These are phyloP conservation scores for Epirrhoe alternata DNA, from an alignment of 2,888 invertebrate species.

Conservation along the genomic window DNA sequence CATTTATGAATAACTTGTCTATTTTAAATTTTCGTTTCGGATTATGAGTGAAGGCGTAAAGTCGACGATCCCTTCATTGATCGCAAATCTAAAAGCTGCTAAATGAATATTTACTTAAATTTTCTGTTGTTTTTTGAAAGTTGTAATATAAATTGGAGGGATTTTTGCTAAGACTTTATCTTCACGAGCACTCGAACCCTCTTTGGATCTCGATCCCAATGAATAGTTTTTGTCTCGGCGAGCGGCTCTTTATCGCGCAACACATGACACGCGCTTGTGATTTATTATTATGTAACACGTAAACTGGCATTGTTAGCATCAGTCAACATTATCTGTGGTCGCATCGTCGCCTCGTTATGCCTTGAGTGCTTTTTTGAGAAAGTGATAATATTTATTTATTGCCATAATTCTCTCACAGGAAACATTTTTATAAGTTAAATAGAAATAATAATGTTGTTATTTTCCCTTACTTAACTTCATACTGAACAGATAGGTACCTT, in stretches of 20 bases:
- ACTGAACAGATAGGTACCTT: background rate
- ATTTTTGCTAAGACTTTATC: conserved; percentile 43
- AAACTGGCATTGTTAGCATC: conserved; percentile 39
- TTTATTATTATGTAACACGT: conserved; percentile 44
- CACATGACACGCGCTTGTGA: conserved; percentile 41
- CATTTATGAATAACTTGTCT: conserved; percentile 66
- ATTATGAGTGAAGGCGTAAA: conserved; percentile 44
- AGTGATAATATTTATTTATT: conserved; percentile 10
- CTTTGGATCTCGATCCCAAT: conserved; percentile 43
- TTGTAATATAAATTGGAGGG: conserved; percentile 42
- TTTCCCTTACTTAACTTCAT: background rate
- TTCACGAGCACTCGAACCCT: conserved; percentile 43
- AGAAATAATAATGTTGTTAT: background rate
- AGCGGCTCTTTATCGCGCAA: conserved; percentile 41
- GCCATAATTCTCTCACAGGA: conserved; percentile 1
- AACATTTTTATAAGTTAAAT: background rate
- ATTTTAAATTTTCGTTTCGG: conserved; percentile 54
- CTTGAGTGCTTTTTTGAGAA: conserved; percentile 28
- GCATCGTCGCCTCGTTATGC: conserved; percentile 24
- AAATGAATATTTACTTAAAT: conserved; percentile 36
- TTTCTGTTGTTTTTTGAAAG: conserved; percentile 34
- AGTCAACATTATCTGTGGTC: conserved; percentile 31
- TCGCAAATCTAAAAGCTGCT: conserved; percentile 33
- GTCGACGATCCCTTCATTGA: conserved; percentile 48
- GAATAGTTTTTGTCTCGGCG: conserved; percentile 47